These are phyloP conservation scores for Noturus placidus DNA, from an alignment of 2,113 vertebrate species.

Conservation along the genomic window DNA sequence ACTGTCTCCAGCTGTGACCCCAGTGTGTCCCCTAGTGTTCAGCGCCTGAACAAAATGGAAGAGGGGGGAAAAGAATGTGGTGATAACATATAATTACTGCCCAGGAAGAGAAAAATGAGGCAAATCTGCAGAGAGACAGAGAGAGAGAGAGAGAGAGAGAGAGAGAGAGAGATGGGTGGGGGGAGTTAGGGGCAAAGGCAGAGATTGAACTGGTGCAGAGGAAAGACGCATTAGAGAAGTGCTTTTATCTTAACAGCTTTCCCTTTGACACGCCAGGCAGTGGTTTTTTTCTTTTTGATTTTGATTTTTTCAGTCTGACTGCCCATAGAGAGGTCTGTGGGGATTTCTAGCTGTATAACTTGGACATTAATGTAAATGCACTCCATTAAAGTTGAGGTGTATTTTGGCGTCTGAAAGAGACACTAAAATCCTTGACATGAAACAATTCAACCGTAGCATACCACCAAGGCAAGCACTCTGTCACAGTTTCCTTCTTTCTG, in stretches of 20 bases:
- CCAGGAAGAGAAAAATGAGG: conserved; percentile 26
- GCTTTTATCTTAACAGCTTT: conserved; percentile 47
- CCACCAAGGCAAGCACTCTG: background rate
- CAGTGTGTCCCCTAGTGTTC: conserved; percentile 11
- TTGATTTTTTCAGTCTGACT: background rate
- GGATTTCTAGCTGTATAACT: background rate
- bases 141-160: too few species aligned
- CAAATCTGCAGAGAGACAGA: background rate
- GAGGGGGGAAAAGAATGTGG: background rate
- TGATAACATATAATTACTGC: conserved; percentile 43
- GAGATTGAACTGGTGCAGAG: conserved; percentile 32
- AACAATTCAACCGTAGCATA: background rate
- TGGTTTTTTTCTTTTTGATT: conserved; percentile 20
- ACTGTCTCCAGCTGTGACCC: conserved; percentile 25
- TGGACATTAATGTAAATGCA: conserved; percentile 12
- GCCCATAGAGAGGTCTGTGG: conserved; percentile 22
- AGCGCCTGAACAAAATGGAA: conserved; percentile 23
- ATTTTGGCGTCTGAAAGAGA: background rate
- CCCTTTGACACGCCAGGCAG: conserved; percentile 32
- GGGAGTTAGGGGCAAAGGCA: background rate
- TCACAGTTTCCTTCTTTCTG: conserved; percentile 5
- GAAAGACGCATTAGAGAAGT: conserved; percentile 36
- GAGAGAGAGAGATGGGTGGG: too few species aligned
- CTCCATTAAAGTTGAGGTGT: background rate
- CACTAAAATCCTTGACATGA: conserved; percentile 13